Evolutionary conservation across 2,888 invertebrate species (phyloP), one percentile per base, ranked within the genome.

Genomic region (Trypoxylon attenuatum): DNA sequence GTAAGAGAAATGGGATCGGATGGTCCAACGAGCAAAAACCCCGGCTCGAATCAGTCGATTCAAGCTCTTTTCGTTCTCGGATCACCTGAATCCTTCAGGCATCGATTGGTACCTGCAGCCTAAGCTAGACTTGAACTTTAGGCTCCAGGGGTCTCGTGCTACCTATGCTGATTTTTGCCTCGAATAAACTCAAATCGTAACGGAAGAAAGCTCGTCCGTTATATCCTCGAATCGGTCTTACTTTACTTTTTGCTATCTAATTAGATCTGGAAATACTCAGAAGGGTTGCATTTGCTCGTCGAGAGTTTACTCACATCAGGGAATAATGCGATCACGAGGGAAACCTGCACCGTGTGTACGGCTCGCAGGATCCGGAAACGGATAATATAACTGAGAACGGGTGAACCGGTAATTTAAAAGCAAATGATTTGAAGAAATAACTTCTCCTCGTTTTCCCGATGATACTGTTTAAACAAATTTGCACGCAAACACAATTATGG

Each of bases 31-130:
- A 22, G n/a, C 22, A 45, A 47, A 25, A 13, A 13, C 49, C 25
- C 54, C 43, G 27, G 38, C 13, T 39, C 49, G 27, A 43, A 49
- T 51, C 52, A 23, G 56, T 46, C 52, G 58, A 68, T 58, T 73
- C 54, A 56, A 54, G 39, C 58, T 47, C 27, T 53, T 60, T 60
- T 29, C 54, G 57, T 38, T 54, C 27, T 45, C 59, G 50, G 41
- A 58, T 58, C 65, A 53, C 38, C 47, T 29, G 58, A 73, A 65
- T 57, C 47, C 53, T 53, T 13, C 15, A 18, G 13, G 43, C 46
- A 61, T 73, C 56, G 68, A 69, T 50, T 61, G 61, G 13, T 25
- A 41, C 46, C 63, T 56, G 42, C 6, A 47, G 45, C 6, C 29
- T 29, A 29, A 13, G 13, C 29, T 5, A 29, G 5, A n/a, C 10